Conservation (phyloP, 1,140 invertebrate genomes). For the Anthonomus grandis region DNA sequence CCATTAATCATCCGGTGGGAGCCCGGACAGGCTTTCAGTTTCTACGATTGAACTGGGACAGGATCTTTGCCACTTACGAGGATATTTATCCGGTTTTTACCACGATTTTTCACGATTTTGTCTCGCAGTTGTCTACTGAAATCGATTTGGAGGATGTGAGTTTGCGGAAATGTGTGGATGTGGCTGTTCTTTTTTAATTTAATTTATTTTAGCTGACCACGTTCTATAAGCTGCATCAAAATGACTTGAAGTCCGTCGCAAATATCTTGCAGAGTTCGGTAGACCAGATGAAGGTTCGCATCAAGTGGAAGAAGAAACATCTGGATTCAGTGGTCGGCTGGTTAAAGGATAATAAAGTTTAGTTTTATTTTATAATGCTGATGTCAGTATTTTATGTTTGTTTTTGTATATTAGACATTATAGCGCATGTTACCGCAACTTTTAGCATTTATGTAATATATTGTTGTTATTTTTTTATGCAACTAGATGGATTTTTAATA, state of each 20-base stretch:
- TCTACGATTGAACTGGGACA: slow-evolving; percentile 41
- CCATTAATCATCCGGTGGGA: slow-evolving; percentile 40
- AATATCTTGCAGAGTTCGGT: slow-evolving; percentile 38
- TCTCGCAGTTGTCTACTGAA: slow-evolving; percentile 40
- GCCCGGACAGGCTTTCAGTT: slow-evolving; percentile 40
- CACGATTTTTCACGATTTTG: slow-evolving; percentile 42
- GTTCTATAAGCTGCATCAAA: slow-evolving; percentile 40
- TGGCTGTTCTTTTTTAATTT: neutral
- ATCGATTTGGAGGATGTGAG: slow-evolving; percentile 45
- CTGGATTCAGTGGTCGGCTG: slow-evolving; percentile 37
- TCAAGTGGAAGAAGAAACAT: slow-evolving; percentile 40
- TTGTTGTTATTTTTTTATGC: too few species aligned
- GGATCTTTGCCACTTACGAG: slow-evolving; percentile 37
- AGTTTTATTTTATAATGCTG: too few species aligned
- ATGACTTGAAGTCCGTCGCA: slow-evolving; percentile 36
- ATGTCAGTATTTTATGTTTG: too few species aligned
- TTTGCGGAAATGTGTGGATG: neutral
- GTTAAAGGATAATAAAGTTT: slow-evolving; percentile 33
- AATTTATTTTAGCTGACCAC: slow-evolving; percentile 35
- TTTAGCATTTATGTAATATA: too few species aligned
- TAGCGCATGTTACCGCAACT: too few species aligned
- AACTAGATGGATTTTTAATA: too few species aligned
- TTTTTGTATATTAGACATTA: too few species aligned
- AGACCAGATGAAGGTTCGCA: slow-evolving; percentile 39
- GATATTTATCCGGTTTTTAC: slow-evolving; percentile 39